Base-by-base conservation (phyloP, 2,888 invertebrate species). In the Apotomis turbidana region DNA sequence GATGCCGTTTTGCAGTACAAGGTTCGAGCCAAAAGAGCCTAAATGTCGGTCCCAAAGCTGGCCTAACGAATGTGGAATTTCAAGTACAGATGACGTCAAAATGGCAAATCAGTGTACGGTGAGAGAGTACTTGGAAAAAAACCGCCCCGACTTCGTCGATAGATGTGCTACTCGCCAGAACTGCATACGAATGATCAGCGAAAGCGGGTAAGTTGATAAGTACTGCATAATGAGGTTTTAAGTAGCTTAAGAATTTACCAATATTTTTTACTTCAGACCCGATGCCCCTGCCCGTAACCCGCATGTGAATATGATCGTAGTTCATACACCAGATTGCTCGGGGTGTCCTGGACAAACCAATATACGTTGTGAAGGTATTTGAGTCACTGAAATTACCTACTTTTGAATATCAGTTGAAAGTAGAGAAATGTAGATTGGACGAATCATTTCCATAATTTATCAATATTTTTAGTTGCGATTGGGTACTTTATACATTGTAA, bases 101-200 rank as follows among this genome's bases (percentile, higher is more conserved):
- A 87, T 78, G 70, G 77, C 85, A 12, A 86, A 87, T 58, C 84
- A 85, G 36, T 85, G 90, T 6, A 90, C 94, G 5, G 93, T 96
- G 41, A 91, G 96, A 94, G 96, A 97, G 72, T 96, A 96, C 83
- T 94, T 97, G 79, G 93, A 94, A 76, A 93, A 86, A 75, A 96
- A 96, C 78, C 94, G 95, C 49, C 97, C 97, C 0, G 94, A 95
- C 74, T 97, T 97, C 85, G 92, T 96, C 3, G 85, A 88, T 70
- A 90, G 85, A 59, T 82, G 85, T 67, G 80, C 86, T 0, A 81
- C 85, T 38, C 83, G 93, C 8, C 93, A 91, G 75, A 84, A 86
- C 63, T 90, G 89, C 69, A 80, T 93, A 77, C 89, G 87, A 76
- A 81, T 85, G 59, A 85, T 92, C 27, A 88, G 85, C 74, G 88